phyloP scores from a whole-genome alignment of 2,797 vertebrate genomes.

The Nannoperca obscura region DNA sequence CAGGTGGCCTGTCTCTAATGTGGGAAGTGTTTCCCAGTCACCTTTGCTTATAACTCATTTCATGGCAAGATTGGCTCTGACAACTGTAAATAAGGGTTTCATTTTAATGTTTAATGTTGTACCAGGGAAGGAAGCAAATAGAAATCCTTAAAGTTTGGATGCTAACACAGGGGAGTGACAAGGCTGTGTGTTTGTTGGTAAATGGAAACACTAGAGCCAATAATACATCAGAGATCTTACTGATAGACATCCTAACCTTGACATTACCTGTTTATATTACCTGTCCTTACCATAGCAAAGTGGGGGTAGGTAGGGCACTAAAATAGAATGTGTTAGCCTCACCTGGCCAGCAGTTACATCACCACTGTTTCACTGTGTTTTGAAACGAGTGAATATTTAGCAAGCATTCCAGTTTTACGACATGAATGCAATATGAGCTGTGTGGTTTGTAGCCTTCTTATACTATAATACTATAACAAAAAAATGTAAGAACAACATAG shows the following conservation, averaged over 20 bases:
- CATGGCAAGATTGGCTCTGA: background rate
- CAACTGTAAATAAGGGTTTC: background rate
- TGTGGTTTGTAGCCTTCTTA: background rate
- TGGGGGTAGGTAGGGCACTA: background rate
- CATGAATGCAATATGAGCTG: background rate
- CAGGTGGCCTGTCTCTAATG: constrained; percentile 27
- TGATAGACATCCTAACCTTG: constrained; percentile 10
- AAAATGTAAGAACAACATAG: background rate
- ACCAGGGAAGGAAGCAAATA: background rate
- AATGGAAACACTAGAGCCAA: constrained; percentile 19
- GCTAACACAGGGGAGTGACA: background rate
- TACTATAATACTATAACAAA: too few relatives aligned
- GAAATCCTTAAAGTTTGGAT: background rate
- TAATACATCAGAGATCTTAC: constrained; percentile 8
- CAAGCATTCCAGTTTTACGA: constrained; percentile 48
- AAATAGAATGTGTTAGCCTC: constrained; percentile 14
- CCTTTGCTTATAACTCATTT: background rate
- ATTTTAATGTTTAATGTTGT: constrained; percentile 1
- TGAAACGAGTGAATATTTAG: background rate
- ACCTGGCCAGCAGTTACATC: constrained; percentile 42
- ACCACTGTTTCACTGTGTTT: constrained; percentile 3
- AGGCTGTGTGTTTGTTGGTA: constrained; percentile 20
- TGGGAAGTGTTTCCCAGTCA: background rate
- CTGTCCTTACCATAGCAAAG: constrained; percentile 28
- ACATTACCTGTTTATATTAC: constrained; percentile 40